Evolutionary conservation across 2,888 invertebrate genomes (phyloP).

Genomic region (Pachymerium ferrugineum): DNA sequence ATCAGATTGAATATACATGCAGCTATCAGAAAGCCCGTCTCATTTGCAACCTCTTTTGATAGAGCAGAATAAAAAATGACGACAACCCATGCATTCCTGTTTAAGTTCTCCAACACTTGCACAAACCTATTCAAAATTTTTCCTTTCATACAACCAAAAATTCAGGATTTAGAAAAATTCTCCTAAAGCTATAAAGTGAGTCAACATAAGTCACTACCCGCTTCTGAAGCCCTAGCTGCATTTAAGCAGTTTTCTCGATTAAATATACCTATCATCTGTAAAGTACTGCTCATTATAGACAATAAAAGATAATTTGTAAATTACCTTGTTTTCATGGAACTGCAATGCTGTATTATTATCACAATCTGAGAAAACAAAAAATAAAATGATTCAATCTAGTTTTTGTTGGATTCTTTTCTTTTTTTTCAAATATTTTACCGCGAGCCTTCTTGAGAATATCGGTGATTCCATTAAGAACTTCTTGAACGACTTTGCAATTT

Average conservation of each 20-base stretch:
- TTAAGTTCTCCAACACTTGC: too few species aligned
- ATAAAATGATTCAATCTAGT: neutral
- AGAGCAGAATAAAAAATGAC: too few species aligned
- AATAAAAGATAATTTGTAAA: slow-evolving; percentile 88
- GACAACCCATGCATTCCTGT: too few species aligned
- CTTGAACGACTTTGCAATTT: slow-evolving; percentile 66
- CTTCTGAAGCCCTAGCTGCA: too few species aligned
- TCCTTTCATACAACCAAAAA: too few species aligned
- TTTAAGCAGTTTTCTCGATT: neutral
- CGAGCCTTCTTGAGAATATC: slow-evolving; percentile 68
- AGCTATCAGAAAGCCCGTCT: too few species aligned
- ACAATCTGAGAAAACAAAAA: slow-evolving; percentile 48
- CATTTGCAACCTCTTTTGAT: too few species aligned
- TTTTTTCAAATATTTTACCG: slow-evolving; percentile 48
- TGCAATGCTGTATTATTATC: slow-evolving; percentile 53
- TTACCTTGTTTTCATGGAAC: slow-evolving; percentile 51
- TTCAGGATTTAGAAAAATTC: too few species aligned
- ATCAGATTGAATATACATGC: too few species aligned
- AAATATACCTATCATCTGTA: slow-evolving; percentile 75
- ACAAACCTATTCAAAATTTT: too few species aligned
- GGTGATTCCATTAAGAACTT: slow-evolving; percentile 70
- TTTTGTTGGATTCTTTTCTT: slow-evolving; percentile 27
- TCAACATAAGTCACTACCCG: too few species aligned
- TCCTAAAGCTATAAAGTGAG: too few species aligned
- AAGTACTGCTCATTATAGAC: slow-evolving; percentile 99